Conservation (phyloP, 2,797 vertebrate genomes). For the Urocyon cinereoargenteus region DNA sequence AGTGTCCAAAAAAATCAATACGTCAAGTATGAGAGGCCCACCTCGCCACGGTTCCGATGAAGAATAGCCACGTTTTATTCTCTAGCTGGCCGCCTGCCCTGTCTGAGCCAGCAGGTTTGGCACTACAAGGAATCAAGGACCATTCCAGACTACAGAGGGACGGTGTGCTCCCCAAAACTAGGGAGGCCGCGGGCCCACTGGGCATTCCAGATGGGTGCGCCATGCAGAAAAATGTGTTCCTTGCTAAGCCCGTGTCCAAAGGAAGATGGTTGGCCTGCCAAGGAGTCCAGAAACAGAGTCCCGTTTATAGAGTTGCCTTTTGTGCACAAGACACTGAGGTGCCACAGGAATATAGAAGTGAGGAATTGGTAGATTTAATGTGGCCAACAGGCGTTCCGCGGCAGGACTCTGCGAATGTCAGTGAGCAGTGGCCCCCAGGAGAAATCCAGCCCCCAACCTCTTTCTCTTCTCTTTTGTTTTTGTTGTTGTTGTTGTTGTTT, state of each 20-base stretch:
- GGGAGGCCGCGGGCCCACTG: background rate
- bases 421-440: accelerated
- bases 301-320: background rate
- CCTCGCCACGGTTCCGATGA: accelerated
- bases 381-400: accelerated
- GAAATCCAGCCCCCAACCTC: background rate
- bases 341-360: background rate
- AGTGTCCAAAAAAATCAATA: background rate
- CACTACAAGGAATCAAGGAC: background rate
- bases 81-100: background rate
- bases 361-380: background rate
- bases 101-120: background rate
- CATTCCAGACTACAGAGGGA: background rate
- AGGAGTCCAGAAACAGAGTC: background rate
- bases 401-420: accelerated
- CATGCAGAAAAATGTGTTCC: background rate
- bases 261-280: background rate
- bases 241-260: background rate
- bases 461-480: background rate
- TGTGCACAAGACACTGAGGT: accelerated
- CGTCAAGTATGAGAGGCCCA: accelerated
- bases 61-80: background rate
- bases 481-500: too few species aligned
- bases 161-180: background rate
- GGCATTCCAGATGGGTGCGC: background rate